phyloP scores from a whole-genome alignment of 2,113 vertebrate genomes.

The Pteruthius melanotis region DNA sequence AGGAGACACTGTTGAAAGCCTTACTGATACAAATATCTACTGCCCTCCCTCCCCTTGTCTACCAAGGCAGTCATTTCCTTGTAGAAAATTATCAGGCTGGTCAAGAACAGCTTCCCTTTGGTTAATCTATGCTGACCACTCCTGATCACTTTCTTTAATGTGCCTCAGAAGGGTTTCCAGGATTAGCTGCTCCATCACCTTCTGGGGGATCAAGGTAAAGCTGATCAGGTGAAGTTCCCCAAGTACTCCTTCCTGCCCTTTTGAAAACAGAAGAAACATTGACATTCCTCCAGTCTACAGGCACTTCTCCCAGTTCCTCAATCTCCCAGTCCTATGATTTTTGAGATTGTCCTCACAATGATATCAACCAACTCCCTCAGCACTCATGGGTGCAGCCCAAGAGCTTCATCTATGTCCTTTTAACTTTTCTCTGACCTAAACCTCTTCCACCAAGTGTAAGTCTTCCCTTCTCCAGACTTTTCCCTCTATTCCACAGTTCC shows the following conservation, averaged over 20 bases:
- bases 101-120: background rate
- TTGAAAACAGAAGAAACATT: background rate
- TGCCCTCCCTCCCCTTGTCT: background rate
- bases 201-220: background rate
- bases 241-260: background rate
- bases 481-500: background rate
- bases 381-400: background rate
- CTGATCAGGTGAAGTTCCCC: background rate
- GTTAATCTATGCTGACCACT: background rate
- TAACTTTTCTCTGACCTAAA: background rate
- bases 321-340: rapidly evolving
- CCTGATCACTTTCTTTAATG: background rate
- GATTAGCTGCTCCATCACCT: background rate
- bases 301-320: background rate
- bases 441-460: background rate
- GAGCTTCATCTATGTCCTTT: background rate
- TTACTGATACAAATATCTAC: background rate
- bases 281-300: background rate
- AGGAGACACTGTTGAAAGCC: background rate
- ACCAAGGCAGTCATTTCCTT: background rate
- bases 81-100: background rate
- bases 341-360: background rate
- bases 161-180: background rate
- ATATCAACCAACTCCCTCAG: background rate
- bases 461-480: background rate